Conservation (phyloP, 2,797 vertebrate genomes). For the Mionectes olivaceus region DNA sequence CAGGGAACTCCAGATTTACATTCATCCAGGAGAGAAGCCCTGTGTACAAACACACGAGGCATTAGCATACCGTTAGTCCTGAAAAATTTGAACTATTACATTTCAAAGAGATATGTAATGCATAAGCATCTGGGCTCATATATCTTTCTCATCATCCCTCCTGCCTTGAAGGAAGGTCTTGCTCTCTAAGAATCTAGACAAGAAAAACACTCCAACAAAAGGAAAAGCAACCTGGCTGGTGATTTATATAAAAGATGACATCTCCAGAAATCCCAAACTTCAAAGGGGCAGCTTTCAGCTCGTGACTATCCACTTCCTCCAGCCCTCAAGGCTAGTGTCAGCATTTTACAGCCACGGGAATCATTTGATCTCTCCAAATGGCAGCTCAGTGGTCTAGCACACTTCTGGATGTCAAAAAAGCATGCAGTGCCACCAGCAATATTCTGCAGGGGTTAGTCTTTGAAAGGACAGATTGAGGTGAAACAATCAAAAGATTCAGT, state of each 20-base stretch:
- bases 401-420: slow-evolving; percentile 48
- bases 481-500: neutral
- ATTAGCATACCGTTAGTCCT: neutral
- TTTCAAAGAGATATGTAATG: slow-evolving; percentile 37
- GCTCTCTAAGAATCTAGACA: slow-evolving; percentile 43
- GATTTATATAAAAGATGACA: slow-evolving; percentile 58
- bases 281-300: slow-evolving; percentile 55
- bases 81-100: neutral
- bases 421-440: neutral
- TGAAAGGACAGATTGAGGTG: slow-evolving; percentile 38
- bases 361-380: slow-evolving; percentile 48
- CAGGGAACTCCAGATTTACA: neutral
- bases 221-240: slow-evolving; percentile 40
- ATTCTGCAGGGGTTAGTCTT: slow-evolving; percentile 7
- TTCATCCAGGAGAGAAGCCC: neutral
- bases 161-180: slow-evolving; percentile 35
- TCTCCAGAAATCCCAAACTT: slow-evolving; percentile 53
- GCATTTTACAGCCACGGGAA: slow-evolving; percentile 22
- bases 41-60: fast-evolving
- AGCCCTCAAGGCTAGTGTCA: slow-evolving; percentile 49
- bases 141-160: slow-evolving; percentile 23
- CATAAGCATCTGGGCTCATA: neutral
- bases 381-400: slow-evolving; percentile 41
- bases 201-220: slow-evolving; percentile 22
- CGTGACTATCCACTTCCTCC: neutral